phyloP scores from a whole-genome alignment of 37 sponge, comb jelly and placozoan genomes.

The Tethya wilhelma region DNA sequence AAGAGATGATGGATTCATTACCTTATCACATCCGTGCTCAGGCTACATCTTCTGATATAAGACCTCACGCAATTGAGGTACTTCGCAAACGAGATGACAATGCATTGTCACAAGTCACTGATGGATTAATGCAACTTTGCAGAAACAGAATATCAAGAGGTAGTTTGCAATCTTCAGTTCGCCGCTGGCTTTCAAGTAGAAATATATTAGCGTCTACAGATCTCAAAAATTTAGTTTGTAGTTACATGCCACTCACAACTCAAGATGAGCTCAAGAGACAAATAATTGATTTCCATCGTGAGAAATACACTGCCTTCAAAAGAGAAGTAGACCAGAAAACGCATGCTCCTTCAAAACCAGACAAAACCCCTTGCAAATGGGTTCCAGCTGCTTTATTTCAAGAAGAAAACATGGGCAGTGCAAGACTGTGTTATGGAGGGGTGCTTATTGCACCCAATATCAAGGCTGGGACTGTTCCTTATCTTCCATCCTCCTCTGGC shows the following conservation, averaged over 20 bases:
- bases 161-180: not conserved
- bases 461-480: not conserved
- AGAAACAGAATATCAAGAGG: not conserved
- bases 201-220: not conserved
- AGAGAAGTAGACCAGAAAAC: not conserved
- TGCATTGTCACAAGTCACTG: not conserved
- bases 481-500: not conserved
- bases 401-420: not conserved
- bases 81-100: not conserved
- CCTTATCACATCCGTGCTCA: not conserved
- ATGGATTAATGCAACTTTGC: not conserved
- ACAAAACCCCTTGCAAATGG: constrained; percentile 39
- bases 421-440: constrained; percentile 61
- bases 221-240: not conserved
- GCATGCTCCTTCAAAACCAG: not conserved
- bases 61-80: not conserved
- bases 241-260: constrained; percentile 7
- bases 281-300: not conserved
- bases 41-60: constrained; percentile 8
- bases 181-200: not conserved
- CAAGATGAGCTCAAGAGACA: not conserved
- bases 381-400: constrained; percentile 64
- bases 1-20: not conserved
- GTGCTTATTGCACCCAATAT: constrained; percentile 55
- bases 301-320: constrained; percentile 10